phyloP scores from a whole-genome alignment of 2,888 invertebrate genomes.

The Tipula helvola region DNA sequence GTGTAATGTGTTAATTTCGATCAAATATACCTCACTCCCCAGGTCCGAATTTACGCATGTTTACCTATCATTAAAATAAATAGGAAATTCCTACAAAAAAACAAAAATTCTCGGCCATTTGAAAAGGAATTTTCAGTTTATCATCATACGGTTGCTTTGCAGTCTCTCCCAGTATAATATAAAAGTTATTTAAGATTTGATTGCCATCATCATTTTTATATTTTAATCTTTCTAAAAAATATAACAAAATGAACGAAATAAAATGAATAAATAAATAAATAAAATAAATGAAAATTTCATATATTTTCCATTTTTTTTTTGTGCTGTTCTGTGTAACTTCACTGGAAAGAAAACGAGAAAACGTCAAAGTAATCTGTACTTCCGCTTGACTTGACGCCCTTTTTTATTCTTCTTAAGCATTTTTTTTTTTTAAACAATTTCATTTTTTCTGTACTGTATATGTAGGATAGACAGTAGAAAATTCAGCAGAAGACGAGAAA shows the following conservation, averaged over 20 bases:
- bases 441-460: not conserved
- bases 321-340: not conserved
- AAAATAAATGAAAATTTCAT: not conserved
- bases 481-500: not conserved
- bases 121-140: not conserved
- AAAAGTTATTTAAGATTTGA: not conserved
- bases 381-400: conserved; percentile 5
- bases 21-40: too few relatives aligned
- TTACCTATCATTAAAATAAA: too few relatives aligned
- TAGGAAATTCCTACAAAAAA: not conserved
- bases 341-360: not conserved
- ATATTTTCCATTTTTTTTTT: not conserved
- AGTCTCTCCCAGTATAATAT: not conserved
- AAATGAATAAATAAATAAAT: not conserved
- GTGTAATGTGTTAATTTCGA: too few relatives aligned
- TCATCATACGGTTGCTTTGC: not conserved
- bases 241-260: not conserved
- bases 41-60: too few relatives aligned
- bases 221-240: not conserved
- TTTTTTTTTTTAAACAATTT: not conserved
- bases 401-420: not conserved
- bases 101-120: not conserved
- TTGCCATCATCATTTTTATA: not conserved
- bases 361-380: conserved; percentile 9
- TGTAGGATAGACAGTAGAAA: not conserved